Evolutionary conservation across 2,797 vertebrate genomes (phyloP).

Genomic region (Bovichtus variegatus): DNA sequence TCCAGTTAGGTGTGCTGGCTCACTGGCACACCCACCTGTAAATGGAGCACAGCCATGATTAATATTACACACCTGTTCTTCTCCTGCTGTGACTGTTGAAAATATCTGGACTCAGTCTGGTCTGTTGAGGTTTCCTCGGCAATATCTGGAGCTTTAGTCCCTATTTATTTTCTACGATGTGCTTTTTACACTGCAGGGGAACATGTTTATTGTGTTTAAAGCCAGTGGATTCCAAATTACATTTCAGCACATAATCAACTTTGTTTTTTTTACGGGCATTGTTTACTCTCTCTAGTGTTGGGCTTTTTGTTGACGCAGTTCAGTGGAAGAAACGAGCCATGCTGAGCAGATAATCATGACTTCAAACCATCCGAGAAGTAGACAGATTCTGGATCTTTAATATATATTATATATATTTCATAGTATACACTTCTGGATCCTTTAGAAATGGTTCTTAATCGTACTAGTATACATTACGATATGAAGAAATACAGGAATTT

Average conservation of each 20-base stretch:
- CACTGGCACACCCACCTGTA: constrained; percentile 40
- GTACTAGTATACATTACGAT: too few species aligned
- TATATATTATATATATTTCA: too few species aligned
- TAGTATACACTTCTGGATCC: too few species aligned
- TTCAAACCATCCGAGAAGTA: too few species aligned
- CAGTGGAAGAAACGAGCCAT: too few species aligned
- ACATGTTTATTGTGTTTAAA: constrained; percentile 16
- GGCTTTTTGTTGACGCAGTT: too few species aligned
- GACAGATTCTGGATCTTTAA: too few species aligned
- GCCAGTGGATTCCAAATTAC: not conserved
- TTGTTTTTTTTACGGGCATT: not conserved
- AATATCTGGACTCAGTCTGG: constrained; percentile 7
- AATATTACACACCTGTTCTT: constrained; percentile 42
- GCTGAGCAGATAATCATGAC: too few species aligned
- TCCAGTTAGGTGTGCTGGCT: constrained; percentile 40
- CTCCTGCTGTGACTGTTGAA: constrained; percentile 12
- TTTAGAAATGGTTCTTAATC: too few species aligned
- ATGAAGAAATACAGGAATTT: too few species aligned
- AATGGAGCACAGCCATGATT: constrained; percentile 15
- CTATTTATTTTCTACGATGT: not conserved
- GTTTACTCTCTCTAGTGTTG: too few species aligned
- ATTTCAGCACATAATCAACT: constrained; percentile 9
- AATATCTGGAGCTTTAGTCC: constrained; percentile 11
- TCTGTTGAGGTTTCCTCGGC: constrained; percentile 6
- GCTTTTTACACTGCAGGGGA: constrained; percentile 6